Evolutionary conservation across 2,888 invertebrate species (phyloP), one percentile per base, ranked within the genome.

Genomic region (Scaptomyza cyrtandrae): DNA sequence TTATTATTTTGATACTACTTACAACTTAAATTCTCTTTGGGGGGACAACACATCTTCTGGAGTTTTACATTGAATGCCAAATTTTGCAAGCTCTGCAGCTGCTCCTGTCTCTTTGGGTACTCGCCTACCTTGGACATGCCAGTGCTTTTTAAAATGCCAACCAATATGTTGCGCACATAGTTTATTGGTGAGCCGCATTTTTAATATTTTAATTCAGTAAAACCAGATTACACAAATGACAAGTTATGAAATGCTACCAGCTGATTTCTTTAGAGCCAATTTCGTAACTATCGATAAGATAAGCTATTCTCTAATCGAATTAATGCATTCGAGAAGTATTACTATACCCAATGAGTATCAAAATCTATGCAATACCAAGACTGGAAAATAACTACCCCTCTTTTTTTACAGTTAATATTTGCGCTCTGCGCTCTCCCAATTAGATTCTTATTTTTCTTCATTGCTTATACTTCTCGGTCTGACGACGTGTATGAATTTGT

Each of bases 61-160:
- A 90, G 95, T 94, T 79, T 93, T 92, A 7, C 96, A 92, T 50
- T 93, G 88, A 59, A 96, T 93, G n/a, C 95, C 95, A 78, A 93
- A 92, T 59, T 93, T 91, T 70, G 92, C 90, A 44, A 97, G 90
- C 59, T 92, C 88, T 33, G 93, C 90, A 78, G 94, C 94, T 1
- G 94, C 92, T 0, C 93, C 93, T 3, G 94, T 94, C 54, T 95
- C 93, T 6, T 91, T 71, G 0, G 95, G 92, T 65, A 92, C 92
- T 72, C 94, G 93, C 89, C 94, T 94, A 0, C 95, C 94, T 91
- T 95, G 95, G 3, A 94, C 80, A 72, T 94, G 91, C 97, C 97
- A 97, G 90, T 96, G 94, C 71, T 93, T 94, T 90, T 95, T 95
- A 75, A 95, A 95, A 93, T 95, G 94, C 93, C 95, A 94, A 46